These are phyloP conservation scores for Pseudachorutes palmiensis DNA, from an alignment of 1,140 invertebrate species.

Conservation along the genomic window DNA sequence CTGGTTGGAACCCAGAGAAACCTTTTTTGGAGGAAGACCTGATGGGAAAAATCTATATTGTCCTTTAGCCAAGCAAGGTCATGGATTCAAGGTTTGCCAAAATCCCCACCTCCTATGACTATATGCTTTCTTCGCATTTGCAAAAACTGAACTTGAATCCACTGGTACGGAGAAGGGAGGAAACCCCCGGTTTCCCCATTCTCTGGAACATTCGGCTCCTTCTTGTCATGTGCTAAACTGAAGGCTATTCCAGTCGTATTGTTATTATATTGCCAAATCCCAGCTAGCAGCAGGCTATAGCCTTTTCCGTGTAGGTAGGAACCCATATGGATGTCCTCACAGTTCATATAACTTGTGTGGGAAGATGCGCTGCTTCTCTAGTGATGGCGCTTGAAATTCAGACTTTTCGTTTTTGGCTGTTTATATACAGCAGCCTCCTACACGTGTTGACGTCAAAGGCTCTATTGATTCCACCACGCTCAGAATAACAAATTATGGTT, in stretches of 20 bases:
- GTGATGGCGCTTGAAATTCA: background rate
- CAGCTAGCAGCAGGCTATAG: background rate
- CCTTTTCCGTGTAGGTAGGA: background rate
- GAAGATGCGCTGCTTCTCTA: too few species aligned
- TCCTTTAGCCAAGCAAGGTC: constrained; percentile 38
- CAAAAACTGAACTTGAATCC: background rate
- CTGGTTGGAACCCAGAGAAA: too few species aligned
- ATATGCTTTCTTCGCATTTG: background rate
- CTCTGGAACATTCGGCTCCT: background rate
- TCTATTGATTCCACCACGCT: background rate
- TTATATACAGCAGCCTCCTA: constrained; percentile 25
- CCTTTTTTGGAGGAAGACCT: background rate
- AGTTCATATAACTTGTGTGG: constrained; percentile 19
- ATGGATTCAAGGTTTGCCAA: constrained; percentile 36
- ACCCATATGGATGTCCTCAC: constrained; percentile 12
- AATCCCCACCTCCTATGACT: background rate
- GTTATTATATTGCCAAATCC: constrained; percentile 3
- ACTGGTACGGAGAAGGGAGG: background rate
- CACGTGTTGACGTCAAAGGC: constrained; percentile 7
- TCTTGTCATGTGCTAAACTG: background rate
- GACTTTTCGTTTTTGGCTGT: too few species aligned
- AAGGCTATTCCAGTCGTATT: background rate
- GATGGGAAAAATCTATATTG: constrained; percentile 38
- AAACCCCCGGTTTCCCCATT: background rate
- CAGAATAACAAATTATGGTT: background rate